These are phyloP conservation scores for Nephrotoma guestfalica DNA, from an alignment of 2,888 invertebrate species.

Conservation along the genomic window DNA sequence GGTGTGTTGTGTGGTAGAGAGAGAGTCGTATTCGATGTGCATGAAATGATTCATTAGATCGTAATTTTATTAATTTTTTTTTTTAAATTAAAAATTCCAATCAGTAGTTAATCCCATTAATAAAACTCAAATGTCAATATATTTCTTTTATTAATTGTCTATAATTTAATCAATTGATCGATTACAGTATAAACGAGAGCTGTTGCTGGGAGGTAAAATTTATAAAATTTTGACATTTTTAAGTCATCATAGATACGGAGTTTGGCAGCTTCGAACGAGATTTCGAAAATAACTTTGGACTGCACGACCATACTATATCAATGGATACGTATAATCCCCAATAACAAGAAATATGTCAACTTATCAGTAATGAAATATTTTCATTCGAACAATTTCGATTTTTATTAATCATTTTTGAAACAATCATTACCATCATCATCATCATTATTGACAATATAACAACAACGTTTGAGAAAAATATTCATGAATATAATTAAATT, in stretches of 20 bases:
- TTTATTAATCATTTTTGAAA: not conserved
- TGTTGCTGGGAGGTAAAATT: not conserved
- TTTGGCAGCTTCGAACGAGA: not conserved
- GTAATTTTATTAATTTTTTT: not conserved
- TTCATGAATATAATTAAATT: not conserved
- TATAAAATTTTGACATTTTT: not conserved
- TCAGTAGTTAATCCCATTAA: not conserved
- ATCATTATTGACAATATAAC: not conserved
- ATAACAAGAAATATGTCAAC: not conserved
- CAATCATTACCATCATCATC: not conserved
- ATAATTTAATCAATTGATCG: not conserved
- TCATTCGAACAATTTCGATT: not conserved
- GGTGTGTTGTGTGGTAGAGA: not conserved
- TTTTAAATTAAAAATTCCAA: not conserved
- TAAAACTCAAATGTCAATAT: not conserved
- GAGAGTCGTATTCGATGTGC: not conserved
- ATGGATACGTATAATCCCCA: not conserved
- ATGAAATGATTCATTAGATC: not conserved
- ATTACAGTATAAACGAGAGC: not conserved
- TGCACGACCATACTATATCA: not conserved
- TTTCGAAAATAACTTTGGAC: not conserved
- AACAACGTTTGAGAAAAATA: not conserved
- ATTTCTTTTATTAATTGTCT: not conserved
- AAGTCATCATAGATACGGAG: not conserved
- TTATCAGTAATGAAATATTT: not conserved